Percentiles rank a stretch among this genome's conserved stretches.
Conservation (phyloP, 2,888 invertebrate species). For the Dasypolia templi region DNA sequence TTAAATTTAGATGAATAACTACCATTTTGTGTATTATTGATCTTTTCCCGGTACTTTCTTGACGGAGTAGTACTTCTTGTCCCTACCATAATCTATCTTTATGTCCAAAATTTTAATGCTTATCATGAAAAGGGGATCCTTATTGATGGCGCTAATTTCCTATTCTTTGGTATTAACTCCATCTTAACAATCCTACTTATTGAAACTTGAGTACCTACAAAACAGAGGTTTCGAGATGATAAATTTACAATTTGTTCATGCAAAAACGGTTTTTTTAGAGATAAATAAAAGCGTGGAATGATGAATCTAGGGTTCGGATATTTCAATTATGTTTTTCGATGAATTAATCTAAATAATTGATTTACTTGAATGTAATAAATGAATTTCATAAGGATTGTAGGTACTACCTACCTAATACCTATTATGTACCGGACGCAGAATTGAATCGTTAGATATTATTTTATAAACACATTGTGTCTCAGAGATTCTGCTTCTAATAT, state of each 20-base stretch:
- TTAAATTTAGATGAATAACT: too few relatives aligned
- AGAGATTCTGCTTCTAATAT: not conserved
- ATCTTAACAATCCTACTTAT: constrained; percentile 14
- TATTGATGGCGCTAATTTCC: constrained; percentile 9
- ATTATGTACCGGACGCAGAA: not conserved
- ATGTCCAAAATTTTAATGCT: not conserved
- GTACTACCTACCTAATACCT: too few relatives aligned
- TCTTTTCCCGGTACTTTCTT: too few relatives aligned
- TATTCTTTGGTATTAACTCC: constrained; percentile 9
- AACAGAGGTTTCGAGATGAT: not conserved
- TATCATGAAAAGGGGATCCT: not conserved
- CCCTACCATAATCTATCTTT: not conserved
- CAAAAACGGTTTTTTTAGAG: not conserved
- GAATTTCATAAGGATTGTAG: too few relatives aligned
- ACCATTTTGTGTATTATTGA: too few relatives aligned
- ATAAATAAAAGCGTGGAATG: not conserved
- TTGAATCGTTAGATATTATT: not conserved
- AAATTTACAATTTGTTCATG: not conserved
- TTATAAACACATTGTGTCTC: not conserved
- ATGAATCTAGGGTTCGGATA: not conserved
- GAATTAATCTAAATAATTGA: not conserved
- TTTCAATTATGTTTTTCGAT: not conserved
- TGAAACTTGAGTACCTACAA: not conserved
- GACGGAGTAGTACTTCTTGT: too few relatives aligned
- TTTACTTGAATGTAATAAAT: too few relatives aligned